Evolutionary conservation across 2,113 vertebrate genomes (phyloP), one percentile per base, ranked within the genome.

Genomic region (Columba livia): DNA sequence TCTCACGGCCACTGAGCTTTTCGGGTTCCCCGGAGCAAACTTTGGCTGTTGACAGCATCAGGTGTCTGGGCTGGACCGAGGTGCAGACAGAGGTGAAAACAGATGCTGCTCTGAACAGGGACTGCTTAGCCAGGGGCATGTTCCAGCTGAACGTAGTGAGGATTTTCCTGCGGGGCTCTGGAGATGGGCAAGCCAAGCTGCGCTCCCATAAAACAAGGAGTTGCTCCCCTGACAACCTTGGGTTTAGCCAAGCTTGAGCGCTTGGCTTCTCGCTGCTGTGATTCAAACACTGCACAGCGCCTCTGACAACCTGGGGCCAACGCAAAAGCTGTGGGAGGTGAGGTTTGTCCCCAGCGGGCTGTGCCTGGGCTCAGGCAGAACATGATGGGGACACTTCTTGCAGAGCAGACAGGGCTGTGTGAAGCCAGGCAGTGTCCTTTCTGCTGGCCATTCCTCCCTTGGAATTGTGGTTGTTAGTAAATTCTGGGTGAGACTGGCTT

Each of bases 1-100:
- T 93, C 88, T 90, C 79, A 65, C 5, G 7, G 91, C 79, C 79
- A 70, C 85, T 79, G 91, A 93, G 94, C 88, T 93, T 94, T 93
- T 12, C 79, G 57, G 85, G 65, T 60, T 93, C 93, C 93, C 90
- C 69, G 88, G 60, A 97, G 95, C 83, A 92, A 88, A 54, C 31
- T 48, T 61, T 79, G 90, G 79, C 83, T 91, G 79, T 72, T 81
- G 84, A 85, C 81, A 95, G 67, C 79, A 85, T 83, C 85, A 88
- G 85, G 79, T 89, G 84, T 88, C 81, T 85, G 64, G 24, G 66
- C 65, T 58, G 87, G 70, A 66, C 31, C 70, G 81, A 71, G 56
- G 64, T 64, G 47, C 73, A 66, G 51, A 14, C 1, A n/a, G 50
- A 34, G 66, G 57, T 81, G 81, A 67, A 83, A 78, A 50, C 11